phyloP scores from a whole-genome alignment of 2,113 vertebrate genomes.

The Catharus bicknelli region DNA sequence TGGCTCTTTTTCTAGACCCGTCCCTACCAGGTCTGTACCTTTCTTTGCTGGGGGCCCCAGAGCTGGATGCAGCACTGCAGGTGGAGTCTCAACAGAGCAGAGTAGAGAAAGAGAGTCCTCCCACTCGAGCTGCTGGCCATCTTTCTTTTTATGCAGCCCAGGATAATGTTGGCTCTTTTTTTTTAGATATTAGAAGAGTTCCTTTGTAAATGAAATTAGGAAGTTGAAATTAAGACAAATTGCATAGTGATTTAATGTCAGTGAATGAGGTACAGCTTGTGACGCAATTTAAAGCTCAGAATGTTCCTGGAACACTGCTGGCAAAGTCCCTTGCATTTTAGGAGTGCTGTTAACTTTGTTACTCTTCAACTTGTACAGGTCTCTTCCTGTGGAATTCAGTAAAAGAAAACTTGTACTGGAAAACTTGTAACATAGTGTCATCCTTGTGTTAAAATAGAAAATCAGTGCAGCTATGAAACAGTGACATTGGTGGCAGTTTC shows the following conservation, averaged over 20 bases:
- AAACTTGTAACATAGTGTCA: not conserved
- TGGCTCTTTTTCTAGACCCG: rapidly evolving
- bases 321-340: not conserved
- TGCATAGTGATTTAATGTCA: not conserved
- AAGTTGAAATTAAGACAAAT: not conserved
- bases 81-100: not conserved
- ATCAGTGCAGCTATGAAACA: not conserved
- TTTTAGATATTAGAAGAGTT: not conserved
- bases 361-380: not conserved
- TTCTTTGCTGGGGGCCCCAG: not conserved
- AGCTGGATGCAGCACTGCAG: not conserved
- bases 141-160: not conserved
- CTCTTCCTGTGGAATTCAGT: not conserved
- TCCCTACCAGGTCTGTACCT: not conserved
- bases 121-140: rapidly evolving
- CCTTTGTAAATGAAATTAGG: not conserved
- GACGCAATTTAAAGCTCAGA: not conserved
- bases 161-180: not conserved
- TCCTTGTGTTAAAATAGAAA: not conserved
- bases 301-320: not conserved
- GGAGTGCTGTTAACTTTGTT: not conserved
- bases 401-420: not conserved
- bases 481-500: not conserved
- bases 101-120: not conserved
- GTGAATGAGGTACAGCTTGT: not conserved